Base-by-base conservation (phyloP, 2,888 invertebrate species). In the Drosophila austrosaltans region DNA sequence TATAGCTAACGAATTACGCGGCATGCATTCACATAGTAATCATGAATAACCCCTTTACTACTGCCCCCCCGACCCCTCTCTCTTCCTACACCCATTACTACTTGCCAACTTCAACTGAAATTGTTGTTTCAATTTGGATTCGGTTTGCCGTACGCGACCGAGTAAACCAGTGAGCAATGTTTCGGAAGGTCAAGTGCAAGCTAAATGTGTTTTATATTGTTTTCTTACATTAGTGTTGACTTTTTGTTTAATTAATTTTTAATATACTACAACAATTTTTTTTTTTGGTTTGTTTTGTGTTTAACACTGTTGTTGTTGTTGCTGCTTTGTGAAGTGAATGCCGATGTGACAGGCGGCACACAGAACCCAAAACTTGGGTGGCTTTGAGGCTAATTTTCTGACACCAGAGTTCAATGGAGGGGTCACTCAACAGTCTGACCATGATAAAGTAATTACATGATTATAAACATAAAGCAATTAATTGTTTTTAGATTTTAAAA, bases 171-270 rank as follows among this genome's bases (percentile, higher is more conserved):
- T 48, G 48, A 48, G 48, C 48, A 48, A 48, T 48, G 48, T 22
- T 8, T 25, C 10, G 67, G 76, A 84, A 88, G 84, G 84, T 84
- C 84, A 84, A 84, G 84, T 88, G 77, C 88, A 88, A 68, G 77
- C 63, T 77, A 77, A 84, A 88, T 88, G 86, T 82, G 64, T 81
- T 83, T 77, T 79, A 83, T 85, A 80, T 82, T 78, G 78, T 79
- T 85, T 57, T 85, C 59, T 80, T 63, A 82, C 88, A 77, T 85
- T 77, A 82, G 85, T 84, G 61, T 75, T 73, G 53, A 82, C 76
- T 79, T 87, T 78, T 82, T 85, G 78, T 85, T 87, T 85, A 87
- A 85, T 84, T 87, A 85, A 82, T 87, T 84, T 87, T 85, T 80
- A 85, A 87, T 83, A 87, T 76, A 40, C 48, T 76, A 40, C 48